Conservation (phyloP, 2,888 invertebrate genomes). For the Pseudanteris insignis region DNA sequence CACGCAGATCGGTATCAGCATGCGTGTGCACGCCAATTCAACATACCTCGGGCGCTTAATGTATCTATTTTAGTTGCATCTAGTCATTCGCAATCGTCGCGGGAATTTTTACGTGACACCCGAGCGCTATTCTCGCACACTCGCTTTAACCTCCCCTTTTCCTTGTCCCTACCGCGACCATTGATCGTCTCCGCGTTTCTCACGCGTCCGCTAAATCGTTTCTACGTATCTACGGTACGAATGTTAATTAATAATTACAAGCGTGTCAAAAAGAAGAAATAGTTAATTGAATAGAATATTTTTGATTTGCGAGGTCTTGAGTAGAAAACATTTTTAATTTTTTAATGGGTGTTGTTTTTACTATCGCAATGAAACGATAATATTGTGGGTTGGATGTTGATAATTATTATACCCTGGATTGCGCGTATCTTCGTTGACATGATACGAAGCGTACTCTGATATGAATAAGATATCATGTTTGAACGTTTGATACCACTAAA, state of each 20-base stretch:
- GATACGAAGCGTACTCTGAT: constrained; percentile 1
- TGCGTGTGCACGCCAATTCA: constrained; percentile 47
- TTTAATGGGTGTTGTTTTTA: too few species aligned
- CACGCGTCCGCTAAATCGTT: too few species aligned
- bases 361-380: constrained; percentile 23
- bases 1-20: constrained; percentile 55
- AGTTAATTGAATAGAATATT: too few species aligned
- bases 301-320: too few species aligned
- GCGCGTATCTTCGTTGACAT: constrained; percentile 18
- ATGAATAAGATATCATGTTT: too few species aligned
- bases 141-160: neutral
- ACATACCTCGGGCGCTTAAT: constrained; percentile 38
- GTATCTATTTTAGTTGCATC: constrained; percentile 43
- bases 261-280: too few species aligned
- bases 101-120: constrained; percentile 18
- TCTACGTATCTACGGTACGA: too few species aligned
- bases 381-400: constrained; percentile 19
- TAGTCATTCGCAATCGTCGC: constrained; percentile 31
- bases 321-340: too few species aligned
- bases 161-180: neutral
- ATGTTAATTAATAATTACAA: too few species aligned
- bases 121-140: constrained; percentile 4
- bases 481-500: too few species aligned
- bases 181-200: constrained; percentile 1
- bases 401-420: constrained; percentile 25